Conservation (phyloP, 2,113 vertebrate genomes). For the Protobothrops flavoviridis region DNA sequence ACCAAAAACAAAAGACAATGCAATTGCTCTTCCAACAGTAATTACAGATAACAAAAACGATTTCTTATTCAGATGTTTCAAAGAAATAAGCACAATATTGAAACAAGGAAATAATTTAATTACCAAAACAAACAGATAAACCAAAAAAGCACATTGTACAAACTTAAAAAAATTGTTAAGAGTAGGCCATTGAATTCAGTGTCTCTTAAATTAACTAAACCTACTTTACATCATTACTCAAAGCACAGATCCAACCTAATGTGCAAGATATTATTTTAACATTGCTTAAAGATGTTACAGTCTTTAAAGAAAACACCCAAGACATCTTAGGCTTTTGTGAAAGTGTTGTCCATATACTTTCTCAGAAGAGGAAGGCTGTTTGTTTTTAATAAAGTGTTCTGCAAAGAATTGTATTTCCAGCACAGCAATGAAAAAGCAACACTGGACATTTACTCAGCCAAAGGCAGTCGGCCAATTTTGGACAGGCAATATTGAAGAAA, state of each 20-base stretch:
- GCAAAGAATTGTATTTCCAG: not conserved
- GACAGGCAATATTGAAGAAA: not conserved
- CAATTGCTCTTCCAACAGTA: not conserved
- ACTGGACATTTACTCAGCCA: not conserved
- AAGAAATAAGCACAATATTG: not conserved
- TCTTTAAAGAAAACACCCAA: not conserved
- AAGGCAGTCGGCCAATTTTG: not conserved
- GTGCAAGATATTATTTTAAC: not conserved
- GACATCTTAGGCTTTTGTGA: not conserved
- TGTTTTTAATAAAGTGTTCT: conserved; percentile 8
- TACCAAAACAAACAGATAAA: not conserved
- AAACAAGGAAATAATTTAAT: not conserved
- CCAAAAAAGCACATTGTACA: not conserved
- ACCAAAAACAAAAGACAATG: not conserved
- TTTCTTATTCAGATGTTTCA: not conserved
- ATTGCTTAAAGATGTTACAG: not conserved
- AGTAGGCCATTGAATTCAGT: not conserved
- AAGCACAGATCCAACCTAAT: not conserved
- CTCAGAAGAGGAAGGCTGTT: not conserved
- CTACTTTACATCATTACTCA: not conserved
- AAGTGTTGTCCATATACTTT: not conserved
- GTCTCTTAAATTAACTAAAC: too few species aligned
- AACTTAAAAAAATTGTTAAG: not conserved
- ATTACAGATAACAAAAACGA: not conserved
- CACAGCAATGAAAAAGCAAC: not conserved